These are phyloP conservation scores for Tipula lateralis DNA, from an alignment of 2,888 invertebrate species.

Conservation along the genomic window DNA sequence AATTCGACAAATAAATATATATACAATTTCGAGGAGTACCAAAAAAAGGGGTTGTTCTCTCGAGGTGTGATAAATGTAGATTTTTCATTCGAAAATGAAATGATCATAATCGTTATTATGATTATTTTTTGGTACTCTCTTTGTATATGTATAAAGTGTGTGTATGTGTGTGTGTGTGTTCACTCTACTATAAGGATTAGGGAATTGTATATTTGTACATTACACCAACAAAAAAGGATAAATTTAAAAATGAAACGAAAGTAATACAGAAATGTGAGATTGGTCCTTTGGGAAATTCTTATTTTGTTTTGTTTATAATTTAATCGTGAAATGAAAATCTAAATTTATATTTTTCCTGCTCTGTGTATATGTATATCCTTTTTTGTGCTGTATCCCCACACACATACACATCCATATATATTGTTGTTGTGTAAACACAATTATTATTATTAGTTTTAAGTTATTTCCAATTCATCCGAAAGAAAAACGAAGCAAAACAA, in stretches of 20 bases:
- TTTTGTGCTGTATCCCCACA: too few relatives aligned
- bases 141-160: too few relatives aligned
- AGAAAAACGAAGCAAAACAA: neutral
- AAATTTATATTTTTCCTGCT: neutral
- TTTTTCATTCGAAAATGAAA: slow-evolving; percentile 19
- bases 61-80: slow-evolving; percentile 11
- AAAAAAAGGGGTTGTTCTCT: slow-evolving; percentile 5
- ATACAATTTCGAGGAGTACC: neutral
- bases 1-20: neutral
- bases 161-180: neutral
- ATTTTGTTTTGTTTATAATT: slow-evolving; percentile 20
- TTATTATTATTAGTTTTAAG: slow-evolving; percentile 19
- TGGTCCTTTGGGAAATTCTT: slow-evolving; percentile 7
- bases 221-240: neutral
- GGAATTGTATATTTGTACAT: neutral
- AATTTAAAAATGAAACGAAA: neutral
- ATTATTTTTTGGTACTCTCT: neutral
- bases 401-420: too few relatives aligned
- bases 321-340: slow-evolving; percentile 24
- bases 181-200: neutral
- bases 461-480: neutral
- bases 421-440: neutral
- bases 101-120: slow-evolving; percentile 24
- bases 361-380: neutral
- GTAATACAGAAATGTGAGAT: slow-evolving; percentile 20